These are phyloP conservation scores for Micronisus gabar DNA, from an alignment of 2,113 vertebrate species.

Conservation along the genomic window DNA sequence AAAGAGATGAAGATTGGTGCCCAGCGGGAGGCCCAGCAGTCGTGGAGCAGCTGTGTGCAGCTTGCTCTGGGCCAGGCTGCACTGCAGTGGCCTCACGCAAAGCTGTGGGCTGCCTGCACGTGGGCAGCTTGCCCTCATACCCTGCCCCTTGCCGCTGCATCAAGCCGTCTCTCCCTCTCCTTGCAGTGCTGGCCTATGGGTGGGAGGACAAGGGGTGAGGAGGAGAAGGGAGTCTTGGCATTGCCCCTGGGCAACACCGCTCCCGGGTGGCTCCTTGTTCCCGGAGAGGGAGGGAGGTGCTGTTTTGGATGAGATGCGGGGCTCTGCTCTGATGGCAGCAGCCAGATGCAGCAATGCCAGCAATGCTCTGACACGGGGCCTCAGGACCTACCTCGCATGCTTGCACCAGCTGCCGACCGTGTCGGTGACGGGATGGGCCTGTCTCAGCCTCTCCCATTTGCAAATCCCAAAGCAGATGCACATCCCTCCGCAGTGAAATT, in stretches of 20 bases:
- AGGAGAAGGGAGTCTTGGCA: not conserved
- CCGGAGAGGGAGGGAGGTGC: not conserved
- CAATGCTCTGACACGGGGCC: not conserved
- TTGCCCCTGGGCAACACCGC: not conserved
- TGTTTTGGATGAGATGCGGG: not conserved
- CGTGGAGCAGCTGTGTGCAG: not conserved
- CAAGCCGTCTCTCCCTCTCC: not conserved
- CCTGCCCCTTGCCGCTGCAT: not conserved
- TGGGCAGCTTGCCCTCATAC: not conserved
- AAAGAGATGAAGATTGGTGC: constrained; percentile 32
- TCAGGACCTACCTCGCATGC: not conserved
- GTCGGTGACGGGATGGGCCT: not conserved
- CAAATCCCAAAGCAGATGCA: not conserved
- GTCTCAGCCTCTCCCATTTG: not conserved
- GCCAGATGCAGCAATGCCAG: not conserved
- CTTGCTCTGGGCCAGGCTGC: not conserved
- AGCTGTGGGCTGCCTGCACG: not conserved
- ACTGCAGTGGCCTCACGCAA: not conserved
- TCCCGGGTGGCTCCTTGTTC: not conserved
- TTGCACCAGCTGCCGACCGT: accelerated
- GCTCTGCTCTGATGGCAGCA: not conserved
- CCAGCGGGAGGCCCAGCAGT: constrained; percentile 4
- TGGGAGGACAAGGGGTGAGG: accelerated
- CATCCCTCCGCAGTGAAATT: not conserved
- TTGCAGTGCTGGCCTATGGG: accelerated